Evolutionary conservation across 2,888 invertebrate genomes (phyloP), one percentile per base, ranked within the genome.

Genomic region (Ophonus ardosiacus): DNA sequence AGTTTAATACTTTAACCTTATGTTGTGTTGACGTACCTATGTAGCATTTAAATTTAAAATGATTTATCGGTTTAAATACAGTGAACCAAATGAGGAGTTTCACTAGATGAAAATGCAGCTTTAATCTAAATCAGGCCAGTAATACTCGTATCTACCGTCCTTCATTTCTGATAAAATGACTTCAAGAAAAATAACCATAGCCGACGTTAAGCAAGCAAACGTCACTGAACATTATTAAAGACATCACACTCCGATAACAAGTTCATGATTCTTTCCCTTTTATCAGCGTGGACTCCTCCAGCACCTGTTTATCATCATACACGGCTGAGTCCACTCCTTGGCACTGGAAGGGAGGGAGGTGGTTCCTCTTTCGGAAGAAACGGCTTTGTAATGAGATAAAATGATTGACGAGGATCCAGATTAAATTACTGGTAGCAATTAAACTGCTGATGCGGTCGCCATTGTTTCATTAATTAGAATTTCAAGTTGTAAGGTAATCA

Each of bases 401-500:
- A 81, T 81, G 81, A 81, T 81, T 81, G 81, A 81, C 81, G 81
- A 81, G 81, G 81, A 57, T 61, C 71, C 68, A 81, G 81, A 81
- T 81, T 68, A 81, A 81, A 81, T 81, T 81, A 81, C 81, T 81
- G 68, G 81, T 81, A 81, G 81, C 81, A 81, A 81, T 81, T 81
- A 81, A 81, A 81, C 71, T 68, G 56, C 24, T 81, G 81, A 81
- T 71, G 71, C 56, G 71, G 71, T 51, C 65, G 81, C 56, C 81
- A 68, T 81, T 81, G 81, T 81, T 81, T 81, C 81, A 81, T 81
- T 81, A 81, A 81, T 81, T 81, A 81, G 81, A 61, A 61, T 80
- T 61, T 61, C 61, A 80, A 61, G 80, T 61, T 61, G 61, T 17
- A 80, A 61, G 78, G 61, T 80, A 61, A 80, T 80, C 80, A 80